Base-by-base conservation (phyloP, 1,140 invertebrate genomes). In the Drosophila mauritiana region DNA sequence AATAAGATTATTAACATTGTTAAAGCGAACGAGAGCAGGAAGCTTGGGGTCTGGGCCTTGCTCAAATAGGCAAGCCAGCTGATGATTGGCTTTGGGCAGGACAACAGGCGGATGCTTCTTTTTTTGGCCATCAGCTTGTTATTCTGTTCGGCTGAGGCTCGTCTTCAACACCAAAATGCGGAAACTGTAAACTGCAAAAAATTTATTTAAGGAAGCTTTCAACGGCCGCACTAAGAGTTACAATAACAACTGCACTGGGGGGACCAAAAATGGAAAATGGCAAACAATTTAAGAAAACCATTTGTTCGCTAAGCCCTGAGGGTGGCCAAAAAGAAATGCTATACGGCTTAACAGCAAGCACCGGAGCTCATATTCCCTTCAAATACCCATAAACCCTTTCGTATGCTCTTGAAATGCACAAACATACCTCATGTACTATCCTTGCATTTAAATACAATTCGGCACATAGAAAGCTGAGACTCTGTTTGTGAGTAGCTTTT, bases 1-100 rank as follows among this genome's bases (percentile, higher is more conserved):
- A 88, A 86, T 86, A 86, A 86, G 82, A 86, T 86, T 86, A 86
- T 86, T 86, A 86, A 86, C 83, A 78, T 86, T 86, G 83, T 88
- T 86, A 86, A 86, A 86, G 59, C 79, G 83, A 86, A 83, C 83
- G 80, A 79, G 73, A 37, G 55, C 49, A 73, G 69, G 78, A 81
- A 74, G 80, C 56, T 20, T 15, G 40, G 10, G 73, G 39, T 51
- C 49, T 39, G 39, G 40, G 36, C 34, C 22, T n/a, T 12, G n/a
- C 34, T 34, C 37, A 27, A 37, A 46, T 8, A 46, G 55, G 6
- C 31, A 36, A 57, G 39, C 31, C 51, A 31, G 11, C 56, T 34
- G 70, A 55, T 85, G 69, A 85, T 81, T 85, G 82, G 73, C 78
- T 75, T 57, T 63, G 43, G 57, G 43, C 63, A 74, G 74, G 63